phyloP scores from a whole-genome alignment of 2,113 vertebrate species.

The Ictalurus furcatus region DNA sequence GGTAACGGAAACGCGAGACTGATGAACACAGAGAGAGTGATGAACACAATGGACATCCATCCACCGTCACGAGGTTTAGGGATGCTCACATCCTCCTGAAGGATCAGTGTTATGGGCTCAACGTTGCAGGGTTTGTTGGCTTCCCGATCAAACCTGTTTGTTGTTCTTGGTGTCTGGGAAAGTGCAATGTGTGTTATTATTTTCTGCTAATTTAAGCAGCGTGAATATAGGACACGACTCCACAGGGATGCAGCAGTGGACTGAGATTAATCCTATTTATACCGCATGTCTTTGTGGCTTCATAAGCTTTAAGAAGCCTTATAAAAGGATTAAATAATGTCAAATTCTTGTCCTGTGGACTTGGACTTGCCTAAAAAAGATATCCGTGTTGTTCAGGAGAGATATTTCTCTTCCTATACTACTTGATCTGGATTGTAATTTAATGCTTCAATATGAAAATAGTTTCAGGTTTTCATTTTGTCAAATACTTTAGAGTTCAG shows the following conservation, averaged over 20 bases:
- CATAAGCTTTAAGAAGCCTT: conserved; percentile 1
- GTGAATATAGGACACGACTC: conserved; percentile 35
- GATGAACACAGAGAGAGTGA: background rate
- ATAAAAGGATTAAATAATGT: background rate
- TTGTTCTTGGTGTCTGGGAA: conserved; percentile 7
- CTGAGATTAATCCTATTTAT: background rate
- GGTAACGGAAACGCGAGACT: conserved; percentile 13
- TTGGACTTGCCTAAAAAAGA: background rate
- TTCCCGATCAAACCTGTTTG: background rate
- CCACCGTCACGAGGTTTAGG: background rate
- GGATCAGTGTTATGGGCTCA: background rate
- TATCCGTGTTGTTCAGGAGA: background rate
- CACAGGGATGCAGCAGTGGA: conserved; percentile 34
- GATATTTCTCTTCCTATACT: background rate
- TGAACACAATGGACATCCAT: conserved; percentile 21
- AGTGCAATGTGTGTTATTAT: background rate
- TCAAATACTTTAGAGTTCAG: background rate
- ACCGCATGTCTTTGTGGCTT: background rate
- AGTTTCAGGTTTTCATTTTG: background rate
- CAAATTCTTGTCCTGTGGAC: background rate
- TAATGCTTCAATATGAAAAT: background rate
- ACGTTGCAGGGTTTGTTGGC: background rate
- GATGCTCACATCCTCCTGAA: background rate
- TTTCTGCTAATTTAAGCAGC: conserved; percentile 29
- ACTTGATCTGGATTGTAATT: background rate